Evolutionary conservation across 64 coral and sea anemone species (phyloP), one percentile per base, ranked within the genome.

Genomic region (Platygyra sinensis): DNA sequence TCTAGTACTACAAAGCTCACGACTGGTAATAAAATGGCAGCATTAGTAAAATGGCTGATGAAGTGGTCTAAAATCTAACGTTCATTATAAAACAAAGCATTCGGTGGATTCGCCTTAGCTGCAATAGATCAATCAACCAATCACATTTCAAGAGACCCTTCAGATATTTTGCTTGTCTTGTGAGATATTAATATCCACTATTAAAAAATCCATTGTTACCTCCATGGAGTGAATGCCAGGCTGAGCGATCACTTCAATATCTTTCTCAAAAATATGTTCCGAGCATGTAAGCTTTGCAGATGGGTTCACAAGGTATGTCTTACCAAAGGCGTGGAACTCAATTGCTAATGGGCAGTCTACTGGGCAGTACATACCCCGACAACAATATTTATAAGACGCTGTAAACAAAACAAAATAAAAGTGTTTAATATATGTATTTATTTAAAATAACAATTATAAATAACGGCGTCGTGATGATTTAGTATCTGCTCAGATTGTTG

Each of bases 361-460:
- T 19, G 88, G 88, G 24, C 88, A 90, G 76, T 90, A 78, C 30
- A 90, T 90, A 19, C 88, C 88, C 24, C 71, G 38, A 33, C 77
- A 90, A 72, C 88, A 90, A 77, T 52, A 90, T 10, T 49, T 90
- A 29, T 90, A 90, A 10, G 49, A 69, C 71, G 76, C 88, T 90
- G 39, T 3, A 72, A 90, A 24, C 32, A 31, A 49, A 51, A 28
- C 33, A 3, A 78, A 78, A 11, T 65, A 22, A 19, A 64, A n/a
- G 18, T 22, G 24, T 8, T 65, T 24, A 5, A 20, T 8, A n/a
- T 24, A 7, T 4, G 18, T 65, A 8, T 65, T 46, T 8, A 3
- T 46, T 46, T 46, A 46, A 46, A 46, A 46, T 46, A 46, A 46
- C 4, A 7, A 46, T 46, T 5, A 46, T 46, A 5, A 4, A 46